phyloP scores from a whole-genome alignment of 2,888 invertebrate species.

The Acanthosoma haemorrhoidale region DNA sequence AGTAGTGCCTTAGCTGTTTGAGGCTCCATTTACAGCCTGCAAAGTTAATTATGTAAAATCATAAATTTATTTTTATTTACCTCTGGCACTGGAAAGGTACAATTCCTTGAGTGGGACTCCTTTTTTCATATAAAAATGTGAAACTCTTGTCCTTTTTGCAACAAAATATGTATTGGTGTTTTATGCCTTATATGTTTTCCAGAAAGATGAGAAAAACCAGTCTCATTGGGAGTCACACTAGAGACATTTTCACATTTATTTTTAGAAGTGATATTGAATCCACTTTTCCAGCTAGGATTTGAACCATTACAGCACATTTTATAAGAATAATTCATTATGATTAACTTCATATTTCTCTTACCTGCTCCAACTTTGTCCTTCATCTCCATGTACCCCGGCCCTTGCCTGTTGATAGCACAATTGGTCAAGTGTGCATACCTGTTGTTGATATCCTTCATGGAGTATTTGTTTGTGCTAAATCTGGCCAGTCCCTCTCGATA shows the following conservation, averaged over 20 bases:
- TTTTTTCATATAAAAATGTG: not conserved
- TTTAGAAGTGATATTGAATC: too few species aligned
- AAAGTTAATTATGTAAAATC: not conserved
- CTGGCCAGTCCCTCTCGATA: constrained; percentile 79
- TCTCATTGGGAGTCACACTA: too few species aligned
- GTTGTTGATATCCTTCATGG: constrained; percentile 73
- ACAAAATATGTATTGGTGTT: too few species aligned
- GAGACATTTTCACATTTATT: too few species aligned
- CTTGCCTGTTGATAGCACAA: constrained; percentile 83
- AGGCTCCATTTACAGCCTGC: constrained; percentile 82
- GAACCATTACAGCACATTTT: too few species aligned
- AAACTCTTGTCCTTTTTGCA: too few species aligned
- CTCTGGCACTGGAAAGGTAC: not conserved
- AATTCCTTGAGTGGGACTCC: not conserved
- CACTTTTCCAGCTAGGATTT: too few species aligned
- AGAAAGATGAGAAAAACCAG: too few species aligned
- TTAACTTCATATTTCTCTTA: too few species aligned
- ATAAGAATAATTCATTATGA: too few species aligned
- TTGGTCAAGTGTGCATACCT: constrained; percentile 85
- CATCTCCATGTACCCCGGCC: constrained; percentile 73
- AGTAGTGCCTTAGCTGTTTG: constrained; percentile 68
- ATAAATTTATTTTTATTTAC: not conserved
- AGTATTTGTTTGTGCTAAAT: constrained; percentile 79
- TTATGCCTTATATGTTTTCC: too few species aligned
- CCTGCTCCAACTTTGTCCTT: constrained; percentile 78